phyloP scores from a whole-genome alignment of 2,113 vertebrate species.

The Anolis carolinensis region DNA sequence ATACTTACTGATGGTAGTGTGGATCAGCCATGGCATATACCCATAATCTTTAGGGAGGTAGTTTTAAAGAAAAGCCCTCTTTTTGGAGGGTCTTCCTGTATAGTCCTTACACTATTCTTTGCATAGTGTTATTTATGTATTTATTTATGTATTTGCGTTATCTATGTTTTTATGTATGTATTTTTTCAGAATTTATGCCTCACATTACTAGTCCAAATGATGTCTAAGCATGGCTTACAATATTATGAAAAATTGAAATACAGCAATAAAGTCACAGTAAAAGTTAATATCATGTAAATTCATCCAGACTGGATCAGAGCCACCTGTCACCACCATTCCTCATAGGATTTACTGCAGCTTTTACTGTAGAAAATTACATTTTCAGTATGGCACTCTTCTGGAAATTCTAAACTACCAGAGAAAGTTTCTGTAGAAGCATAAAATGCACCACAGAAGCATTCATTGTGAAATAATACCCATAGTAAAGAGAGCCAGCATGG shows the following conservation, averaged over 20 bases:
- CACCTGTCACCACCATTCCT: background rate
- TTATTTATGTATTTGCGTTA: background rate
- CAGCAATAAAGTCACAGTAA: background rate
- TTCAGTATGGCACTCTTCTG: background rate
- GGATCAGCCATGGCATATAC: background rate
- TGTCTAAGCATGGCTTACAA: background rate
- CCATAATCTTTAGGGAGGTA: background rate
- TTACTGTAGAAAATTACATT: background rate
- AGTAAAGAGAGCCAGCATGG: background rate
- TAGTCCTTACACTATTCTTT: background rate
- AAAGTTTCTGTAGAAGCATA: background rate
- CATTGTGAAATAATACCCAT: background rate
- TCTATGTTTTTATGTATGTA: background rate
- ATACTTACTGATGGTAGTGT: background rate
- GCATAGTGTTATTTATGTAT: background rate
- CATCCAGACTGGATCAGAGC: background rate
- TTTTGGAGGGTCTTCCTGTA: background rate
- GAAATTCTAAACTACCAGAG: background rate
- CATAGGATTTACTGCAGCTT: background rate
- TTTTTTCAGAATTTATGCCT: background rate
- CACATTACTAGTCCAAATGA: background rate
- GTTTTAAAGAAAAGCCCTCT: background rate
- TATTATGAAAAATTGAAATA: background rate
- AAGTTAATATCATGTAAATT: background rate
- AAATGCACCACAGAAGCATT: background rate